Base-by-base conservation (phyloP, 2,797 vertebrate genomes). In the Lindbergichthys nudifrons region DNA sequence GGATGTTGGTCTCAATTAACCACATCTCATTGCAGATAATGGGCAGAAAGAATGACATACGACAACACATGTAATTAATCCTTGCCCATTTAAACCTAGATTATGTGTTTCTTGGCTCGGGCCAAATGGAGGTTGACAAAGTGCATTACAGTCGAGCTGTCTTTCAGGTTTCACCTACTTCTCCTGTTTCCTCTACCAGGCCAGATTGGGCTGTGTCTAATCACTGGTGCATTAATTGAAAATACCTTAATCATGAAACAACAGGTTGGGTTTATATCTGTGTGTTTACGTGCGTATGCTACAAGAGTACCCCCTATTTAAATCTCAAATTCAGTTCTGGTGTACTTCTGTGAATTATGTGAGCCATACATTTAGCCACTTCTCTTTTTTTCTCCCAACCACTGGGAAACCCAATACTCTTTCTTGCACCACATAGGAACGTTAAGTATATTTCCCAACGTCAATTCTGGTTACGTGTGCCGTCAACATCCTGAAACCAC, bases 241-340 rank as follows among this genome's bases (percentile, higher is more conserved):
- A 62, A 87, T 82, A 87, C 92, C 86, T 84, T 87, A 87, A 91
- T 92, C 81, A 54, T n/a, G 2, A 51, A 30, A 62, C 71, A 71
- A 45, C 84, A 81, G 79, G 79, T 82, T 77, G 72, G 10, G 48
- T 59, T 16, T 67, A 53, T 26, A 26, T 26, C 26, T 26, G 26
- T 19, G 15, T 30, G 26, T 75, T 30, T 53, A 16, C 47, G 21
- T n/a, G 26, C 51, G 6, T 43, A 65, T 63, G 43, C 45, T 21
- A 10, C 57, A 26, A 58, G 21, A 61, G 51, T 14, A 45, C n/a
- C 1, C 39, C 4, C 18, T 36, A 5, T 71, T 47, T 51, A 19
- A 45, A 67, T 54, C 5, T 71, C 9, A 36, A n/a, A 48, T 56
- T 10, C 30, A 41, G 51, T 10, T 30, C n/a, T 1, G 6, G 13